Evolutionary conservation across 2,888 invertebrate species (phyloP).

Genomic region (Octonoba sinensis): DNA sequence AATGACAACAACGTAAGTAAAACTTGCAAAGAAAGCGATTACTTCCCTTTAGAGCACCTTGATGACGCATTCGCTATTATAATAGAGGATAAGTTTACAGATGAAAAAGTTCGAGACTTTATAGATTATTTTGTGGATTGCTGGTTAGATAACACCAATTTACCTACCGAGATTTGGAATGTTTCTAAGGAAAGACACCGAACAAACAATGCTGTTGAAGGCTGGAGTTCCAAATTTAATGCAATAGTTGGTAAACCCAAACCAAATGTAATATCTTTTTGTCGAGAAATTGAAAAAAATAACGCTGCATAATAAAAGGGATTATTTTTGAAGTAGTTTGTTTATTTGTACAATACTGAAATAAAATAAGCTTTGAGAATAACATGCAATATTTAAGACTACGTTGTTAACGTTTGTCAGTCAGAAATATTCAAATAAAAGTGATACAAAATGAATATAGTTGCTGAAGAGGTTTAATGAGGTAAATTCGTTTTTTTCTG

Average conservation of each 20-base stretch:
- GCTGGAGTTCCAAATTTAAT: background rate
- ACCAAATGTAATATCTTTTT: background rate
- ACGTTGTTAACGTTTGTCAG: too few relatives aligned
- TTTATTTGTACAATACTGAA: background rate
- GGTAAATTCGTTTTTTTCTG: background rate
- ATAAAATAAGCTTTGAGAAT: too few relatives aligned
- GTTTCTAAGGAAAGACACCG: background rate
- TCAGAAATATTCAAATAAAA: background rate
- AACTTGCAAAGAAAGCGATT: background rate
- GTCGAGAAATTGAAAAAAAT: background rate
- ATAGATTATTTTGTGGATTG: background rate
- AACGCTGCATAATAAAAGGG: background rate
- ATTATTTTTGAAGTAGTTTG: background rate
- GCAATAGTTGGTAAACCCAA: background rate
- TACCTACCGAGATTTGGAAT: too few relatives aligned
- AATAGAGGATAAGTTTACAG: background rate
- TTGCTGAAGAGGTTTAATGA: background rate
- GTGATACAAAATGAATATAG: background rate
- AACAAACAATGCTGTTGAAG: background rate
- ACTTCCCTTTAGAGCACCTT: background rate
- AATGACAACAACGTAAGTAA: background rate
- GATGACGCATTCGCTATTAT: background rate
- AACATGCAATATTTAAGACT: too few relatives aligned
- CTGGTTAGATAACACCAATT: background rate
- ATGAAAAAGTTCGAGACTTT: background rate